Conservation (phyloP, 2,113 vertebrate species). For the Phalacrocorax brasilianus region DNA sequence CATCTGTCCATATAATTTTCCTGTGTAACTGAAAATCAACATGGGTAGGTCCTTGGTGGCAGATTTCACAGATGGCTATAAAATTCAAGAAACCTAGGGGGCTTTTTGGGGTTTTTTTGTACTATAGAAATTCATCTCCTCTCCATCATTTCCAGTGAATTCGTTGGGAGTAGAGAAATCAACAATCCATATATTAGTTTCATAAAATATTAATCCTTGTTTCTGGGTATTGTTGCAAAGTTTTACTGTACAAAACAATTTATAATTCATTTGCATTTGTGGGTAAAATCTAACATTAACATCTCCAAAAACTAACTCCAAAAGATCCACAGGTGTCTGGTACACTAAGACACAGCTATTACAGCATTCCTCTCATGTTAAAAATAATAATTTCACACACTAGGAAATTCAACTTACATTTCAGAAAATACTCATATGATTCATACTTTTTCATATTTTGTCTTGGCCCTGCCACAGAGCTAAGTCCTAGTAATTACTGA, state of each 20-base stretch:
- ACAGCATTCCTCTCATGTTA: background rate
- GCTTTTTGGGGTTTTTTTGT: background rate
- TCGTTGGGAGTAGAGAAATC: background rate
- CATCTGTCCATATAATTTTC: background rate
- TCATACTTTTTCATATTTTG: background rate
- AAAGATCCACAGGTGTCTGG: background rate
- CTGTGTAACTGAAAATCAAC: background rate
- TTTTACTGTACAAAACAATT: background rate
- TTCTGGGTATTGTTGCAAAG: background rate
- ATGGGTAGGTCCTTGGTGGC: background rate
- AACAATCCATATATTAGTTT: background rate
- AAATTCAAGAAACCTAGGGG: background rate
- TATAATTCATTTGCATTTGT: background rate
- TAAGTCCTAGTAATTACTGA: background rate
- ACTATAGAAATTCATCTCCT: background rate
- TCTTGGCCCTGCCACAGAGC: slow-evolving; percentile 16
- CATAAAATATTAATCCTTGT: background rate
- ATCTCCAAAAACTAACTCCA: background rate
- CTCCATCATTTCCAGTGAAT: background rate
- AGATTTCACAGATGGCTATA: background rate
- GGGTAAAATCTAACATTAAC: background rate
- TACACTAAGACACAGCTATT: background rate
- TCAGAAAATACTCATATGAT: slow-evolving; percentile 22
- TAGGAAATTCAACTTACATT: background rate
- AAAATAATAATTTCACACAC: slow-evolving; percentile 22